Conservation (phyloP, 2,888 invertebrate genomes). For the Leptinotarsa peninsularis region DNA sequence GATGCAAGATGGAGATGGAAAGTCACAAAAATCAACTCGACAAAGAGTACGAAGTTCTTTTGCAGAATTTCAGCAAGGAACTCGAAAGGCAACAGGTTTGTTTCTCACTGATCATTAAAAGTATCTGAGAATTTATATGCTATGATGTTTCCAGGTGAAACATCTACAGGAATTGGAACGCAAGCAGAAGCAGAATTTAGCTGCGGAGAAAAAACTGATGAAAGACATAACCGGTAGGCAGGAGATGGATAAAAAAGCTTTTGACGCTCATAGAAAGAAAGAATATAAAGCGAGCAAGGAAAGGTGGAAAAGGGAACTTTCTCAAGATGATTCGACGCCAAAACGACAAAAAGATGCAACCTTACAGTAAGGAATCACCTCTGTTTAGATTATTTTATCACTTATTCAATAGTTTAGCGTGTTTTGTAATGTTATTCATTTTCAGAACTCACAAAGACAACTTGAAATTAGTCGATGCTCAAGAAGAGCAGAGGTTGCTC, state of each 20-base stretch:
- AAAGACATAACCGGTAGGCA: constrained; percentile 92
- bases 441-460: constrained; percentile 88
- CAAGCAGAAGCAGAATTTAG: constrained; percentile 86
- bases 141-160: constrained; percentile 68
- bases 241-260: constrained; percentile 91
- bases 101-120: constrained; percentile 6
- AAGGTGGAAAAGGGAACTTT: constrained; percentile 93
- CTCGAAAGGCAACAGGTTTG: constrained; percentile 84
- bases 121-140: background rate
- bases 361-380: constrained; percentile 74
- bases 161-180: constrained; percentile 84
- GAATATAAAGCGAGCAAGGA: constrained; percentile 98
- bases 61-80: constrained; percentile 92
- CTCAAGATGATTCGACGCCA: constrained; percentile 91
- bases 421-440: background rate
- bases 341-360: constrained; percentile 92
- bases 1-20: constrained; percentile 96
- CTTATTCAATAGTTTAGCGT: background rate
- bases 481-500: constrained; percentile 88
- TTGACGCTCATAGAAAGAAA: constrained; percentile 92
- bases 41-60: constrained; percentile 94
- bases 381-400: background rate
- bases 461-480: constrained; percentile 90
- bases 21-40: constrained; percentile 94
- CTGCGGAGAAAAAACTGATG: constrained; percentile 91